Conservation (phyloP, 2,113 vertebrate species). For the Callospermophilus lateralis region DNA sequence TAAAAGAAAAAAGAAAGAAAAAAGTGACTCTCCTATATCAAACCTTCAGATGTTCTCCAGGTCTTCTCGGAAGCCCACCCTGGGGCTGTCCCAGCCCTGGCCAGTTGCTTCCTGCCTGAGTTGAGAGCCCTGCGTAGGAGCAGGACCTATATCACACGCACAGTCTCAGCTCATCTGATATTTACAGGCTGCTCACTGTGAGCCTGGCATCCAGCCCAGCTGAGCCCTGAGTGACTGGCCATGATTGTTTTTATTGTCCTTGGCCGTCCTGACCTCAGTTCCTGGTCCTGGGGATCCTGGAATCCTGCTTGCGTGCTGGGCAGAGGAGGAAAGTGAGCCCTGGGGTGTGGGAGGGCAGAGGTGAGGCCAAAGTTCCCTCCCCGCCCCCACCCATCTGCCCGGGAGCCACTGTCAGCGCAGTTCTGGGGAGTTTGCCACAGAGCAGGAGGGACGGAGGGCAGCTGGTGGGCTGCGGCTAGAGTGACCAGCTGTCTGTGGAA, state of each 20-base stretch:
- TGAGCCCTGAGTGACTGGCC: neutral
- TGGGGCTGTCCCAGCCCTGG: neutral
- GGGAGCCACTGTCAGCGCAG: neutral
- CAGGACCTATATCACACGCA: no score
- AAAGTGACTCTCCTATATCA: neutral
- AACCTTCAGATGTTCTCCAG: neutral
- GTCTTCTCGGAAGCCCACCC: neutral
- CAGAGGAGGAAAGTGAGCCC: neutral
- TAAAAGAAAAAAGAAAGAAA: no score
- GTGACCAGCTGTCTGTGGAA: no score
- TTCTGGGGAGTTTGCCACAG: neutral
- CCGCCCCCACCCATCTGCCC: neutral
- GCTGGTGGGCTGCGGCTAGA: neutral
- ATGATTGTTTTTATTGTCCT: neutral
- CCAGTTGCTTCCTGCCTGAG: neutral
- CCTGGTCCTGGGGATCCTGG: neutral
- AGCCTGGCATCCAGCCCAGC: neutral
- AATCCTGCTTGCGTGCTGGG: neutral
- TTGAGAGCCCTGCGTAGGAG: neutral
- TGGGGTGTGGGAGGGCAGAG: neutral
- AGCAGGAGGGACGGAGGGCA: neutral
- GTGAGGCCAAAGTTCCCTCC: neutral
- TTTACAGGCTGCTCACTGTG: neutral
- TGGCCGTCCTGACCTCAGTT: neutral
- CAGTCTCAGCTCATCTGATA: neutral